phyloP scores from a whole-genome alignment of 2,888 invertebrate species.

The Dioctria rufipes region DNA sequence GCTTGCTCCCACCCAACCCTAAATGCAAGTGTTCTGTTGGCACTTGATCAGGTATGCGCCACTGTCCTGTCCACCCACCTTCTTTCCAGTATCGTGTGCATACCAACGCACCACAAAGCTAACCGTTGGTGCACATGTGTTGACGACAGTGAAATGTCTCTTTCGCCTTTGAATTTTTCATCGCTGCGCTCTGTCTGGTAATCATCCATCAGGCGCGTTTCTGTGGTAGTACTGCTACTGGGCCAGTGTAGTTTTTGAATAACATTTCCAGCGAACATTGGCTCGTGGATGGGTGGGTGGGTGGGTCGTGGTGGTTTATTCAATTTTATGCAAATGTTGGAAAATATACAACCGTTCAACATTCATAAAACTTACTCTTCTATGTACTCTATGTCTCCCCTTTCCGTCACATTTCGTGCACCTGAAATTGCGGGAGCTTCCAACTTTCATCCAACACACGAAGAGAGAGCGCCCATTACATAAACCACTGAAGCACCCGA shows the following conservation, averaged over 20 bases:
- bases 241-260: background rate
- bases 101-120: conserved; percentile 21
- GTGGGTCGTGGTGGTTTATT: conserved; percentile 39
- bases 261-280: conserved; percentile 37
- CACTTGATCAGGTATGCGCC: conserved; percentile 29
- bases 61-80: conserved; percentile 35
- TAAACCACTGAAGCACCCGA: conserved; percentile 31
- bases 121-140: conserved; percentile 21
- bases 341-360: conserved; percentile 51
- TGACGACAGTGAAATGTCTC: conserved; percentile 50
- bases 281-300: conserved; percentile 37
- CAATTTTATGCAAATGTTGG: conserved; percentile 55
- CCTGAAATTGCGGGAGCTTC: conserved; percentile 28
- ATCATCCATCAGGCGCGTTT: conserved; percentile 37
- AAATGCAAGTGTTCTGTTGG: background rate
- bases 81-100: background rate
- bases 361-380: conserved; percentile 57
- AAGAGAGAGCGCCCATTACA: conserved; percentile 6
- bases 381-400: conserved; percentile 55
- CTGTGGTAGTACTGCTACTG: conserved; percentile 25
- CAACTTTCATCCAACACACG: background rate
- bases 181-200: conserved; percentile 43
- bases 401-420: conserved; percentile 53
- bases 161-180: conserved; percentile 49
- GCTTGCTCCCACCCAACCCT: conserved; percentile 15